Conservation (phyloP, 2,888 invertebrate species). For the Steinernema scapterisci region DNA sequence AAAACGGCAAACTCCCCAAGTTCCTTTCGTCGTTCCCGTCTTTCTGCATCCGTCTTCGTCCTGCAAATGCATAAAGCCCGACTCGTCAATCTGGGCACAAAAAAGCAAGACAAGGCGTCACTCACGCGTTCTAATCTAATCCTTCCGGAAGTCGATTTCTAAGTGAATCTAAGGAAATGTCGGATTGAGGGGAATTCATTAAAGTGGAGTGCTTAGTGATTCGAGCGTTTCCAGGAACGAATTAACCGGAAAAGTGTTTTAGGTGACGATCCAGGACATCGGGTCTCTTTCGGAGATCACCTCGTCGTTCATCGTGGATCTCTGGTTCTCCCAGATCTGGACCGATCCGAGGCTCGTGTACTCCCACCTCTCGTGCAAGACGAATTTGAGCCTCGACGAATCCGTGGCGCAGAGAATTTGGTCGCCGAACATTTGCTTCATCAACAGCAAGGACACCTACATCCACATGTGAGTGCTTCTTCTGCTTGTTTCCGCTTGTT, state of each 20-base stretch:
- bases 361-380: constrained; percentile 49
- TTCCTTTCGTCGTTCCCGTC: too few species aligned
- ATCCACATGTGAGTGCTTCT: constrained; percentile 40
- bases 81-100: too few species aligned
- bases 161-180: too few species aligned
- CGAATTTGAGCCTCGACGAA: constrained; percentile 50
- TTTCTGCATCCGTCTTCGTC: too few species aligned
- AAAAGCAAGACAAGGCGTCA: background rate
- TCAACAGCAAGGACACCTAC: constrained; percentile 49
- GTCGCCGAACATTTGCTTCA: constrained; percentile 57
- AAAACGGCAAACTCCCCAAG: too few species aligned
- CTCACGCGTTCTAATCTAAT: constrained; percentile 3
- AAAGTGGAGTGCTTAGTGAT: too few species aligned
- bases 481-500: too few species aligned
- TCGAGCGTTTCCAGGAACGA: background rate
- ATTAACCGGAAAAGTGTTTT: background rate
- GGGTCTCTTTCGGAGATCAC: constrained; percentile 46
- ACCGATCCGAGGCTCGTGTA: constrained; percentile 45
- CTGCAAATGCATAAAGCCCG: too few species aligned
- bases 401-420: constrained; percentile 46
- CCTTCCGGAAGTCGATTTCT: background rate
- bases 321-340: constrained; percentile 52
- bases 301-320: constrained; percentile 47
- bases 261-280: constrained; percentile 50
- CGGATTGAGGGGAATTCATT: too few species aligned